Evolutionary conservation across 1,140 invertebrate genomes (phyloP), one percentile per base, ranked within the genome.

Genomic region (Thrips palmi): DNA sequence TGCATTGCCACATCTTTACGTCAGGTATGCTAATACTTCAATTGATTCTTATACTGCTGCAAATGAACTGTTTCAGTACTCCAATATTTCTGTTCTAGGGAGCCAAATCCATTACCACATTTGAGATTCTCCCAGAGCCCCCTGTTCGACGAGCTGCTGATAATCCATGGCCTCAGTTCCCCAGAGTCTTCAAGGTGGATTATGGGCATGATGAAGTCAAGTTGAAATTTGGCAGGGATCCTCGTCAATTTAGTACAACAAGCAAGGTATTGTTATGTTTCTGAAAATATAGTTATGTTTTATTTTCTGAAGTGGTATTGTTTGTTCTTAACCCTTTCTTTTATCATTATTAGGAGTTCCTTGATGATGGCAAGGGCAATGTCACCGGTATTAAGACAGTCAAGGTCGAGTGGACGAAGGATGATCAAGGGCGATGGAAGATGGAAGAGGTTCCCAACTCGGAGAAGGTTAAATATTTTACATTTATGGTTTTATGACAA

Each of bases 111-210:
- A 91, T 98, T 42, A 88, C 84, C 2, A 84, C 88, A 6, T 98
- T 98, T 64, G 94, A 99, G 67, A 97, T 98, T 50, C 61, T 98
- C 29, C 92, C 93, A 0, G 73, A 87, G 51, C 94, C 94, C 17
- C 81, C 88, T 27, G 61, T 65, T 10, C 65, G 63, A 18, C 66
- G 94, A 20, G 74, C 74, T 7, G 60, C 64, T 10, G 85, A 89
- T 54, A 97, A 97, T 60, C 94, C 94, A 4, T 98, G 94, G 94
- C 94, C 94, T 19, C 89, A 96, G 50, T 97, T 83, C 74, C 93
- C 94, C 0, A 70, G 85, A 52, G 78, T 97, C 5, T 96, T 97
- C 64, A 80, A 91, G 47, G 78, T 97, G 2, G 94, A 99, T 58
- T 99, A 99, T 55, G 94, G 94, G 0, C 94, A 98, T 52, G 93